A percentile compares a stretch with the other conserved stretches of the same genome.
These are phyloP conservation scores for Minunthozetes semirufus DNA, from an alignment of 2,888 invertebrate species.

Conservation along the genomic window DNA sequence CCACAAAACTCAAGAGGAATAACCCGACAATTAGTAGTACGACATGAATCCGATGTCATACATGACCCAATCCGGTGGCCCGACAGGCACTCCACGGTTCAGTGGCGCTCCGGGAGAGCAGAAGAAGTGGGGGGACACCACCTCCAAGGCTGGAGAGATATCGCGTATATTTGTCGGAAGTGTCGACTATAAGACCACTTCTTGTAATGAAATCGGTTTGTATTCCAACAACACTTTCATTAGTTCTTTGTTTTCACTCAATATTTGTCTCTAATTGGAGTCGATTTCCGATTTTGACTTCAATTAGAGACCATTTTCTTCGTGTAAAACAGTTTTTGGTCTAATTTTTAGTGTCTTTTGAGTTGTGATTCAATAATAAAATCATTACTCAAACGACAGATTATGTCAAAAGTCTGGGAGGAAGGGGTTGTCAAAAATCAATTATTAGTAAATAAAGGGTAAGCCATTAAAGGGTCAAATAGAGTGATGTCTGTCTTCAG, in stretches of 20 bases:
- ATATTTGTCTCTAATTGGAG: background rate
- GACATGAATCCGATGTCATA: background rate
- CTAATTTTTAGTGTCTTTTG: too few species aligned
- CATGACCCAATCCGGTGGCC: background rate
- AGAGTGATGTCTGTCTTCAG: too few species aligned
- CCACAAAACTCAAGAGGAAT: background rate
- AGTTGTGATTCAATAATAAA: too few species aligned
- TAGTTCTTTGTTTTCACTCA: too few species aligned
- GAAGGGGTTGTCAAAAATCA: too few species aligned
- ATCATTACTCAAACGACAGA: too few species aligned
- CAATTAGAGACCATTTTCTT: too few species aligned
- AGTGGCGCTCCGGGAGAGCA: background rate
- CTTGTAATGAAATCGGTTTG: slow-evolving; percentile 16
- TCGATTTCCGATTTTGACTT: background rate
- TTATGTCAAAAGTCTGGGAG: too few species aligned
- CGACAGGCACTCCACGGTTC: background rate
- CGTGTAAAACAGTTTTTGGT: too few species aligned
- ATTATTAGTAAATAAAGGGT: too few species aligned
- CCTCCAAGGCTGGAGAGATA: background rate
- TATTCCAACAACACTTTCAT: background rate
- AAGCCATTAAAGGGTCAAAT: too few species aligned
- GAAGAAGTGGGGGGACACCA: slow-evolving; percentile 30
- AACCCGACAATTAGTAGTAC: background rate
- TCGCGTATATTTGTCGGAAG: slow-evolving; percentile 22
- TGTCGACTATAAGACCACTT: slow-evolving; percentile 16